Conservation (phyloP, 2,797 vertebrate genomes). For the Rhynchotus rufescens region DNA sequence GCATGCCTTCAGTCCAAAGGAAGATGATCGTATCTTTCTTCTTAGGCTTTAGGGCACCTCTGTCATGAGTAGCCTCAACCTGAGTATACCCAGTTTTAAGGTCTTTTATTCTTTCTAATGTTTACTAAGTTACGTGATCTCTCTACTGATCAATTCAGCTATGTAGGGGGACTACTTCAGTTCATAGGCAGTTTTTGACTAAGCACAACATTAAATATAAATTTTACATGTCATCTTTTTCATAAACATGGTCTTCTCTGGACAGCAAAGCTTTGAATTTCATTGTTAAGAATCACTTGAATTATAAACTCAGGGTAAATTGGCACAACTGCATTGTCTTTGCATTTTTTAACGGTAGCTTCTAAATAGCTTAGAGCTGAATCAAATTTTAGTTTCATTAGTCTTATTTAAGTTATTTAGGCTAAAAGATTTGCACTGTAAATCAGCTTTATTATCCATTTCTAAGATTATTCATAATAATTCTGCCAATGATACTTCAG, state of each 20-base stretch:
- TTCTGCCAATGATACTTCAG: not conserved
- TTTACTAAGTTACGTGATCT: not conserved
- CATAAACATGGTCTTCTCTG: not conserved
- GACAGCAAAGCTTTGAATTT: slow-evolving; percentile 27
- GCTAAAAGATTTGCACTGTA: slow-evolving; percentile 14
- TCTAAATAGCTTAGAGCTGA: slow-evolving; percentile 25
- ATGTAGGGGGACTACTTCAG: not conserved
- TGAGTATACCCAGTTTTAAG: not conserved
- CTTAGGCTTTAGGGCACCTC: not conserved
- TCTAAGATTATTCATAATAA: not conserved
- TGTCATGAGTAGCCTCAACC: not conserved
- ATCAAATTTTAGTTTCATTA: slow-evolving; percentile 40
- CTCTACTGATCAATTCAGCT: not conserved
- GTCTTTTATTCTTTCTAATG: not conserved
- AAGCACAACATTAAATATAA: not conserved
- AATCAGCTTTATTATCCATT: not conserved
- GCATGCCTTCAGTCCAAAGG: not conserved
- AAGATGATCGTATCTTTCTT: not conserved
- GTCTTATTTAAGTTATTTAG: slow-evolving; percentile 34
- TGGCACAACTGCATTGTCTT: slow-evolving; percentile 2
- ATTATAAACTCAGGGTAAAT: not conserved
- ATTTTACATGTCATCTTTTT: not conserved
- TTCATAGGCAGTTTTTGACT: not conserved
- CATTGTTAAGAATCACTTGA: slow-evolving; percentile 14
- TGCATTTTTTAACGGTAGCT: slow-evolving; percentile 6